Conservation (phyloP, 2,797 vertebrate genomes). For the Eremophila alpestris region DNA sequence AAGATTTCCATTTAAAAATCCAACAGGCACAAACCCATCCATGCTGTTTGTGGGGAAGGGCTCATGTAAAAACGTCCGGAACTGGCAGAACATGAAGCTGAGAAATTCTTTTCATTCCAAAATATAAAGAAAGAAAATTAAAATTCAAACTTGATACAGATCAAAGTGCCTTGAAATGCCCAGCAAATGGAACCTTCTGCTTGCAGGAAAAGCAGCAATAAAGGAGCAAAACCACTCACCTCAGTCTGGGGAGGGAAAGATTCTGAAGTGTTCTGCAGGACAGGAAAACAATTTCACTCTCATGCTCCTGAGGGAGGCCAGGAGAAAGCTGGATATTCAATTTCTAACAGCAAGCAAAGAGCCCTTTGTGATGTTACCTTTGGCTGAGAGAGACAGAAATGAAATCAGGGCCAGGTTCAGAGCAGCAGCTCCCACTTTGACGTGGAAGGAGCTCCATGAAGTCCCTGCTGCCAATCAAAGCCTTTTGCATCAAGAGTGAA, state of each 20-base stretch:
- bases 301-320: not conserved
- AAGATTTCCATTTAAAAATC: not conserved
- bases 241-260: not conserved
- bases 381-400: not conserved
- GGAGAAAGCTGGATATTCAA: not conserved
- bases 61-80: not conserved
- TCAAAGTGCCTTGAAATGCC: not conserved
- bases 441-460: not conserved
- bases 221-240: not conserved
- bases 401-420: not conserved
- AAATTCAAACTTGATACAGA: not conserved
- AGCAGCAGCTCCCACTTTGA: not conserved
- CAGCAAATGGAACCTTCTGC: not conserved
- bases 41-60: not conserved
- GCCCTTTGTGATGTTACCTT: not conserved
- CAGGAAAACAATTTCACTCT: conserved; percentile 12
- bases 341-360: not conserved
- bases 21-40: not conserved
- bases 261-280: conserved; percentile 6
- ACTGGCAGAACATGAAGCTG: not conserved
- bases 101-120: not conserved
- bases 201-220: not conserved
- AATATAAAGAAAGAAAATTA: not conserved
- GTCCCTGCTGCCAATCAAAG: not conserved
- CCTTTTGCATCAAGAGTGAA: not conserved